Conservation (phyloP, 1,140 invertebrate species). For the Gryllus bimaculatus region DNA sequence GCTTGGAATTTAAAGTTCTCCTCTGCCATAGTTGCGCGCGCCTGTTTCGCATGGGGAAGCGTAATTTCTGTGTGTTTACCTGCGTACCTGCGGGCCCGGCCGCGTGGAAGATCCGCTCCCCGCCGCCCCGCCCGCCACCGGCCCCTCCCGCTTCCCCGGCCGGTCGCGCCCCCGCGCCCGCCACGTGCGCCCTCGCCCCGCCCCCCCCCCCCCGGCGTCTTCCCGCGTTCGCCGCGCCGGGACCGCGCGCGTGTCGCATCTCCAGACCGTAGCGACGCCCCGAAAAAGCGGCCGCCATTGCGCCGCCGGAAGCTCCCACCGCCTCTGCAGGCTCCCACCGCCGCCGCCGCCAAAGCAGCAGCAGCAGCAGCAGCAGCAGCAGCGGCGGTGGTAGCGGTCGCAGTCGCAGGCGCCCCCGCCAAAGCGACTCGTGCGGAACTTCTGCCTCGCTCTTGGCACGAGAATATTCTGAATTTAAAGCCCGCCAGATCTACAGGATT, state of each 20-base stretch:
- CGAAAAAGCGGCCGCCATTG: not conserved
- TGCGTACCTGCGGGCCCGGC: not conserved
- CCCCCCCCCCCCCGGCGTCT: too few species aligned
- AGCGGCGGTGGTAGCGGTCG: too few species aligned
- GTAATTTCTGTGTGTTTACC: not conserved
- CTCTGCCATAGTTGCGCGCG: not conserved
- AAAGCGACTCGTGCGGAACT: constrained; percentile 2
- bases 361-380: too few species aligned
- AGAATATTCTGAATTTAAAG: not conserved
- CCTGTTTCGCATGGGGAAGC: not conserved
- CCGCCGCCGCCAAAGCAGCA: too few species aligned
- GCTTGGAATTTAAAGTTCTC: not conserved
- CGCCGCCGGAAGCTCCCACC: not conserved
- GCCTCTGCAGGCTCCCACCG: not conserved
- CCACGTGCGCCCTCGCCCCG: too few species aligned
- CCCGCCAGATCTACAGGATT: not conserved
- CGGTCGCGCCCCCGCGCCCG: too few species aligned
- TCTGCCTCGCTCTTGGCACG: not conserved
- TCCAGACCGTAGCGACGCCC: not conserved
- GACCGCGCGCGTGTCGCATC: not conserved
- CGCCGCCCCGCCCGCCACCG: too few species aligned
- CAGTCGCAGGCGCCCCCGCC: not conserved
- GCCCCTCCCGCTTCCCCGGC: too few species aligned
- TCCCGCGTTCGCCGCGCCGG: not conserved
- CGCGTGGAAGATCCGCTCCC: not conserved